phyloP scores from a whole-genome alignment of 1,140 invertebrate genomes.

The Ceratosolen solmsi region DNA sequence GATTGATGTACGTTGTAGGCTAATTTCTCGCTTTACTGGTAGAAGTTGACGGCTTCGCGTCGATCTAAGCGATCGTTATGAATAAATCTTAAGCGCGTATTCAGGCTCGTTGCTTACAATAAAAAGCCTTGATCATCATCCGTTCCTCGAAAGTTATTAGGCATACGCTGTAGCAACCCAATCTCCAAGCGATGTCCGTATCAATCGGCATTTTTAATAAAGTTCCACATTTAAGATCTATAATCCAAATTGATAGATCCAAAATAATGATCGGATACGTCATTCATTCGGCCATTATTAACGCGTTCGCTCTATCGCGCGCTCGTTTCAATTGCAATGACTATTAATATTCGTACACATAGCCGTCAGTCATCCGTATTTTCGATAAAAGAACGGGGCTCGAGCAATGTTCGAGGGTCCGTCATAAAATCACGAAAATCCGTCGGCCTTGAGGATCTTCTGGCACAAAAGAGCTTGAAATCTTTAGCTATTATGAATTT shows the following conservation, averaged over 20 bases:
- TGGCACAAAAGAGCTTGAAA: neutral
- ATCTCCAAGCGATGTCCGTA: neutral
- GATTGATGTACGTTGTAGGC: neutral
- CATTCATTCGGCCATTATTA: conserved; percentile 6
- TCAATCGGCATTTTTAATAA: neutral
- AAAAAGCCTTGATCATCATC: neutral
- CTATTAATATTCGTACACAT: conserved; percentile 23
- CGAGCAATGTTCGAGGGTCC: neutral
- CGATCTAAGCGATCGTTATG: neutral
- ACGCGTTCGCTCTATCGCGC: neutral
- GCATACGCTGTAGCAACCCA: neutral
- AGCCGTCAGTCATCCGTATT: neutral
- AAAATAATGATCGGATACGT: conserved; percentile 8
- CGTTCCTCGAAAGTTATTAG: neutral
- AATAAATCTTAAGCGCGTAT: neutral
- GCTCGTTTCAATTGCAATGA: neutral
- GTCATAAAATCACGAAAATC: neutral
- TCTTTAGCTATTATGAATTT: too few relatives aligned
- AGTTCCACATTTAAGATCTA: neutral
- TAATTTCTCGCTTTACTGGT: too few relatives aligned
- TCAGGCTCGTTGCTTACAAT: neutral
- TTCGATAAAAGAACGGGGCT: neutral
- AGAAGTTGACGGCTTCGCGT: too few relatives aligned
- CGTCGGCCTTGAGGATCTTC: neutral
- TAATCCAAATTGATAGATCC: conserved; percentile 37